Base-by-base conservation (phyloP, 2,797 vertebrate species). In the Discoglossus pictus region DNA sequence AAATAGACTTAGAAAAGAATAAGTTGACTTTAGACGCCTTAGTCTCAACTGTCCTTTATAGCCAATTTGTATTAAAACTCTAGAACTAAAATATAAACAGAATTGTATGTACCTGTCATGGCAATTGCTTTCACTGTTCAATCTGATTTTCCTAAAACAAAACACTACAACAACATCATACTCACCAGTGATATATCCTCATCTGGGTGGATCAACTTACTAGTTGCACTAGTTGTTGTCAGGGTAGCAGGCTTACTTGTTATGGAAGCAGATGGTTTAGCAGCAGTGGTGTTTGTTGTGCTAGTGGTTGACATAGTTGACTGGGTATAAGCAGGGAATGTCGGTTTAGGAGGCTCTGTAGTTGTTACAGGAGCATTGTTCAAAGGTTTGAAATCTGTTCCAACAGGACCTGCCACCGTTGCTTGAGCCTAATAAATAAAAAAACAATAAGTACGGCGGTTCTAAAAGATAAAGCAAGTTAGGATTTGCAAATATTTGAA, bases 121-220 rank as follows among this genome's bases (percentile, higher is more conserved):
- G 1, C 4, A 15, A 21, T 13, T 56, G 5, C 21, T 24, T 36
- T 3, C 21, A 24, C 11, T 16, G 12, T 13, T 56, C n/a, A 11
- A 8, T 12, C 10, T 6, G 6, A 42, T 42, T 42, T 42, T 2
- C 10, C 1, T 6, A 42, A 12, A 21, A 1, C 20, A 42, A 11
- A 12, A 42, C 39, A 11, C 5, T 34, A 34, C 5, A 7, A 3
- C 11, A 8, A 4, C 18, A 2, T 6, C 10, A 10, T 4, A 99
- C 97, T 99, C 93, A 99, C 97, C 97, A 99, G 90, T 71, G 97
- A 99, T 91, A 98, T 94, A 94, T 98, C 96, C 93, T 99, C 97
- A 98, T 99, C 97, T 92, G 97, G 97, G 81, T 99, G 97, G 94
- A 99, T 99, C 96, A 98, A 98, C 97, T 99, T 99, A 99, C 97